A percentile compares a stretch with the other conserved stretches of the same genome.
Evolutionary conservation across 2,888 invertebrate genomes (phyloP).

Genomic region (Tetranychus piercei): DNA sequence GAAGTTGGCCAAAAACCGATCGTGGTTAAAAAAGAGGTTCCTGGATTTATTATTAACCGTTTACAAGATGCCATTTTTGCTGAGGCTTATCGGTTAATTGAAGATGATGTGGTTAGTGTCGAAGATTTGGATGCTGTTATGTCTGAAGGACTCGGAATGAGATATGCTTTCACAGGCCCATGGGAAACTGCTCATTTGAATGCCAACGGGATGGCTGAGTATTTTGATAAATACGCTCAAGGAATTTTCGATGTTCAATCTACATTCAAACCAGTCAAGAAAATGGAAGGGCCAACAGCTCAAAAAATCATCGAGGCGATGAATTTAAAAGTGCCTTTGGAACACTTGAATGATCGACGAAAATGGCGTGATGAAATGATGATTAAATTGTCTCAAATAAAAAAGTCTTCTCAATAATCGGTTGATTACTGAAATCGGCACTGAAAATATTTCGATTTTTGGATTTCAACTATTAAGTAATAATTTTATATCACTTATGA

Average conservation of each 20-base stretch:
- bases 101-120: slow-evolving; percentile 61
- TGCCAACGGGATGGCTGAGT: slow-evolving; percentile 59
- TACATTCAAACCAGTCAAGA: slow-evolving; percentile 54
- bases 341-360: slow-evolving; percentile 51
- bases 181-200: slow-evolving; percentile 84
- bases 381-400: slow-evolving; percentile 1
- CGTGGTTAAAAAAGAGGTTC: slow-evolving; percentile 60
- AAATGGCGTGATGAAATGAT: slow-evolving; percentile 53
- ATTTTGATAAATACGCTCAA: slow-evolving; percentile 43
- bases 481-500: too few species aligned
- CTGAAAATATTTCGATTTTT: too few species aligned
- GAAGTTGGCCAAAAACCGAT: slow-evolving; percentile 84
- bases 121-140: slow-evolving; percentile 81
- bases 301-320: slow-evolving; percentile 51
- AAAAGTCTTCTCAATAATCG: not conserved
- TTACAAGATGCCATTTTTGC: slow-evolving; percentile 87
- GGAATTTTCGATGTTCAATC: slow-evolving; percentile 46
- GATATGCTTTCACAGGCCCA: slow-evolving; percentile 86
- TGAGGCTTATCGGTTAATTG: slow-evolving; percentile 73
- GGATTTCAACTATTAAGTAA: too few species aligned
- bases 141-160: slow-evolving; percentile 77
- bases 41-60: slow-evolving; percentile 80
- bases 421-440: too few species aligned
- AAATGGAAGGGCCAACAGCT: slow-evolving; percentile 49
- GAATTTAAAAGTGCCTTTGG: slow-evolving; percentile 51